phyloP scores from a whole-genome alignment of 30 jellyfish, hydroid and myxozoan genomes.

The Aurelia coerulea region DNA sequence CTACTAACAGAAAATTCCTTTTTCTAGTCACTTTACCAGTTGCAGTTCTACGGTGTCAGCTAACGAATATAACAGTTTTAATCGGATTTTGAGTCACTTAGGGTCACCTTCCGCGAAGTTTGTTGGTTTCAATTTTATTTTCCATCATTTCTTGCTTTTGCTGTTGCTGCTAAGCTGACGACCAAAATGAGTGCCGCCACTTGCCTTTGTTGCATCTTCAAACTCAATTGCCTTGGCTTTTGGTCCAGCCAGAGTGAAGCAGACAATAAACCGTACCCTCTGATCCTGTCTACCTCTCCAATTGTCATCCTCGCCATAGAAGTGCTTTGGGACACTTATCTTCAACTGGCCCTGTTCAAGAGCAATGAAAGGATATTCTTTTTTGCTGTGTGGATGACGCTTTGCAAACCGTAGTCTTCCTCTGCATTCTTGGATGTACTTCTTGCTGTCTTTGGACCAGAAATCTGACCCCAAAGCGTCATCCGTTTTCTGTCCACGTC shows the following conservation, averaged over 20 bases:
- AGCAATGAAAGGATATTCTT: conserved; percentile 6
- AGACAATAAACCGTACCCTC: conserved; percentile 9
- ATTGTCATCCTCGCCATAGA: neutral
- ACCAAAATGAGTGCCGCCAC: neutral
- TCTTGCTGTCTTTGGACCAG: neutral
- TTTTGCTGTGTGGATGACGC: neutral
- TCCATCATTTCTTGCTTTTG: neutral
- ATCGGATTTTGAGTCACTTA: neutral
- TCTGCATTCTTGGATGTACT: neutral
- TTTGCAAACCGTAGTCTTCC: conserved; percentile 10
- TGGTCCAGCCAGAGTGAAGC: conserved; percentile 32
- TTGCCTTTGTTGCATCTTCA: neutral
- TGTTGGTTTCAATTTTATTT: neutral
- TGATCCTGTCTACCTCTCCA: neutral
- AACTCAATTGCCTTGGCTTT: conserved; percentile 4
- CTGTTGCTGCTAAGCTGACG: conserved; percentile 13
- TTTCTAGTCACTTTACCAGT: too few species aligned
- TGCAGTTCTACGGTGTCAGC: too few species aligned
- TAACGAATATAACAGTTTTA: too few species aligned
- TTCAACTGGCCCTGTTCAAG: conserved; percentile 24
- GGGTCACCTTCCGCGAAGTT: neutral
- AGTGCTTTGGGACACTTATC: neutral
- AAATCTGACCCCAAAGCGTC: neutral
- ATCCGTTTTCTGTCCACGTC: neutral
- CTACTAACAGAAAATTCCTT: too few species aligned